phyloP scores from a whole-genome alignment of 2,797 vertebrate genomes.

The Myotis planiceps region DNA sequence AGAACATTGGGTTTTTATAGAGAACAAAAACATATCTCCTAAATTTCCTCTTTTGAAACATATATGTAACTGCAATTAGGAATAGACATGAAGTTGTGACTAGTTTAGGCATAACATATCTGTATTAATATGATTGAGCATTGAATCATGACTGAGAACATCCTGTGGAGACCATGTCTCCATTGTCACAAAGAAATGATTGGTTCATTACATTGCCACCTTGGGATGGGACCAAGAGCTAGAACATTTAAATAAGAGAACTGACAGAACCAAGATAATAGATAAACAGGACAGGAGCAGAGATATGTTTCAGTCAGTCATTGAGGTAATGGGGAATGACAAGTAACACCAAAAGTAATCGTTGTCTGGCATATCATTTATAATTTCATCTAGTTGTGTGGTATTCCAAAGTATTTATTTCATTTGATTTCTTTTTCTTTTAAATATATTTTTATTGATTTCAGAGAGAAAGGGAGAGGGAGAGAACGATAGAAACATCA shows the following conservation, averaged over 20 bases:
- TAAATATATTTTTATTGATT: too few species aligned
- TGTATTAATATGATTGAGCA: not conserved
- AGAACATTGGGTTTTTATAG: not conserved
- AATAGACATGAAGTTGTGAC: not conserved
- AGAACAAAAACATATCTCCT: slow-evolving; percentile 16
- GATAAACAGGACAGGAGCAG: not conserved
- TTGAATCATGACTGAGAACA: not conserved
- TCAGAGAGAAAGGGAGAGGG: too few species aligned
- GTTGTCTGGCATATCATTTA: not conserved
- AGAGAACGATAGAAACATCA: too few species aligned
- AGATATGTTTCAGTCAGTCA: not conserved
- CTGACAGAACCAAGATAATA: not conserved
- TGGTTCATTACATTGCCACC: not conserved
- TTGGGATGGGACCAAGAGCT: not conserved
- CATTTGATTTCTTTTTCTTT: too few species aligned
- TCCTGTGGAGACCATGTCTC: not conserved
- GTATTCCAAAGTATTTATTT: not conserved
- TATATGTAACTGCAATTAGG: not conserved
- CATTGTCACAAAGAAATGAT: not conserved
- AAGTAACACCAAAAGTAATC: not conserved
- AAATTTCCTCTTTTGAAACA: slow-evolving; percentile 28
- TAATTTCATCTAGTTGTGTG: not conserved
- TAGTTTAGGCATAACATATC: not conserved
- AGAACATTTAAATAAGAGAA: not conserved
- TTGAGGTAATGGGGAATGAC: fast-evolving